A percentile compares a stretch with the other conserved stretches of the same genome.
These are phyloP conservation scores for Anastrepha ludens DNA, from an alignment of 1,140 invertebrate species.

Conservation along the genomic window DNA sequence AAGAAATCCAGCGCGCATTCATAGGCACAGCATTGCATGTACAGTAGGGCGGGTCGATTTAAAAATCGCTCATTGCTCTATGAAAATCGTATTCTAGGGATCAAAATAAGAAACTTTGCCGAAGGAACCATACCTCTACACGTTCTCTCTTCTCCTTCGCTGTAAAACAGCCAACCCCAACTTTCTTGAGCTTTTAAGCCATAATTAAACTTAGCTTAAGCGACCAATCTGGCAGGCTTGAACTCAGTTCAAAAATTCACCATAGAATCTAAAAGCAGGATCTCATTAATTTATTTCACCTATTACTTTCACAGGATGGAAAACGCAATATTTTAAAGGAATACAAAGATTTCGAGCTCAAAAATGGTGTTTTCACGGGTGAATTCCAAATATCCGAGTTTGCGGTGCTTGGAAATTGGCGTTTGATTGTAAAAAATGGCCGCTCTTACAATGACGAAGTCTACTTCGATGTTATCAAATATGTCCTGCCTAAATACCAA, in stretches of 20 bases:
- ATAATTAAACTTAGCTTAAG: too few species aligned
- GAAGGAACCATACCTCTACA: too few species aligned
- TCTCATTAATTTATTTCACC: neutral
- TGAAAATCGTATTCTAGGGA: too few species aligned
- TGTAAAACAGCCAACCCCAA: too few species aligned
- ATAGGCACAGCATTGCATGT: too few species aligned
- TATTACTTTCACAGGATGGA: constrained; percentile 23
- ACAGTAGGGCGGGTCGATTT: too few species aligned
- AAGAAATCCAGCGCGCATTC: too few species aligned
- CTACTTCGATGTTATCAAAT: constrained; percentile 81
- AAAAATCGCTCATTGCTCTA: too few species aligned
- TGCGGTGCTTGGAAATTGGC: constrained; percentile 92
- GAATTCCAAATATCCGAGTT: constrained; percentile 86
- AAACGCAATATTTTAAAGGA: constrained; percentile 19
- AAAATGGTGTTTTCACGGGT: constrained; percentile 76
- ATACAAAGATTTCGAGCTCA: constrained; percentile 10
- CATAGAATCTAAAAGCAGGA: neutral
- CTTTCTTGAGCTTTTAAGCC: constrained; percentile 72
- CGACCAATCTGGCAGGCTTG: too few species aligned
- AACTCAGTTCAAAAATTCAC: neutral
- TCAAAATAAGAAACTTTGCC: too few species aligned
- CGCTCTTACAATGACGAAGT: constrained; percentile 57
- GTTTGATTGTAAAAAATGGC: constrained; percentile 72
- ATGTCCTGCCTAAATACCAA: constrained; percentile 94
- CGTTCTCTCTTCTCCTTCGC: too few species aligned